A percentile compares a stretch with the other conserved stretches of the same genome.
Conservation (phyloP, 2,888 invertebrate genomes). For the Dolichomitus sp. region DNA sequence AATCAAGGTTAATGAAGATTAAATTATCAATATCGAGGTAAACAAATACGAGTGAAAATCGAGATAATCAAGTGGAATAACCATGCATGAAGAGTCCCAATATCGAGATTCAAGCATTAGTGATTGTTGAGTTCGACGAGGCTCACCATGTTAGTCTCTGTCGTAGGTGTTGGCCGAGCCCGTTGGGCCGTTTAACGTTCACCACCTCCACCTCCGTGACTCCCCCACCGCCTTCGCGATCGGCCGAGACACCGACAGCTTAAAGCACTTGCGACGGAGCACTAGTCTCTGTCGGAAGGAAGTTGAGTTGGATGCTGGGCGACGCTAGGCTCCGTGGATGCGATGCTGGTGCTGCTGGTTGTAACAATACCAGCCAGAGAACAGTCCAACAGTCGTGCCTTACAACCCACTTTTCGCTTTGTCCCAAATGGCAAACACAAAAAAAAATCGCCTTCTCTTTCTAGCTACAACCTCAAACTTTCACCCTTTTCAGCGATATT, state of each 20-base stretch:
- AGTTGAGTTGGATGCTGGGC: conserved; percentile 11
- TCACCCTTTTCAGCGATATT: not conserved
- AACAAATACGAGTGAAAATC: not conserved
- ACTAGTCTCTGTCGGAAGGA: conserved; percentile 23
- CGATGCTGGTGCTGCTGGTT: conserved; percentile 1
- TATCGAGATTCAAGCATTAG: conserved; percentile 1
- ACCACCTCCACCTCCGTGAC: conserved; percentile 27
- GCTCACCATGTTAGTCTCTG: conserved; percentile 66
- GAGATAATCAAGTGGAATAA: not conserved
- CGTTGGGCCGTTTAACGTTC: conserved; percentile 58
- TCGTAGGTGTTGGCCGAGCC: conserved; percentile 65
- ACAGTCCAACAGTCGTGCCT: not conserved
- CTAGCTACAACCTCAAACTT: not conserved
- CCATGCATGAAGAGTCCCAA: not conserved
- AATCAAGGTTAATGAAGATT: not conserved
- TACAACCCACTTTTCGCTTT: not conserved
- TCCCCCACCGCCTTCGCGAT: conserved; percentile 15
- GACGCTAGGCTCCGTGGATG: conserved; percentile 1
- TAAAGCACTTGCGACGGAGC: conserved; percentile 31
- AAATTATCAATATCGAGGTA: not conserved
- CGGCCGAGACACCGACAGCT: conserved; percentile 25
- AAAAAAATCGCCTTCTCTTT: not conserved
- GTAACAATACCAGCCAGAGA: not conserved
- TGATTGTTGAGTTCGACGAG: conserved; percentile 12
- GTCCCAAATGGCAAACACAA: not conserved